Conservation (phyloP, 2,888 invertebrate species). For the Pollenia angustigena region DNA sequence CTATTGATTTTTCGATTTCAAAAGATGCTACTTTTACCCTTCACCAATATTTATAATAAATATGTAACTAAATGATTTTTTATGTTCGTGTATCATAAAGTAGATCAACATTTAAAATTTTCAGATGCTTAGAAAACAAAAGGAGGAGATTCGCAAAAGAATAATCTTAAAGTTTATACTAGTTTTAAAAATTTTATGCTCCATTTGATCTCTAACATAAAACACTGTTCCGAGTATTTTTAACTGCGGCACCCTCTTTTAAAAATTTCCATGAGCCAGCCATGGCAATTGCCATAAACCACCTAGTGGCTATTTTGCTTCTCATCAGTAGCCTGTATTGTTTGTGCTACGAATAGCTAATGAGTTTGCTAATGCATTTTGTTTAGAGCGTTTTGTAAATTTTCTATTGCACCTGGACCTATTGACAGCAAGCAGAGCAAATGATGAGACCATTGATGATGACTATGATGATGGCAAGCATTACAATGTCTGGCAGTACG, state of each 20-base stretch:
- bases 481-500: conserved; percentile 29
- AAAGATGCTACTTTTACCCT: not conserved
- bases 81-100: too few species aligned
- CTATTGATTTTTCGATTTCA: not conserved
- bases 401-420: conserved; percentile 69
- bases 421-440: conserved; percentile 62
- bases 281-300: conserved; percentile 3
- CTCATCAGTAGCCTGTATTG: conserved; percentile 69
- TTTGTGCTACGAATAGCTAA: conserved; percentile 72
- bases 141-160: not conserved
- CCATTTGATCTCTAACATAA: too few species aligned
- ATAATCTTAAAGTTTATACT: not conserved
- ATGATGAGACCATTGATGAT: conserved; percentile 64
- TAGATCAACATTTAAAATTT: not conserved
- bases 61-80: not conserved
- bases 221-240: too few species aligned
- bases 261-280: not conserved
- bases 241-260: not conserved
- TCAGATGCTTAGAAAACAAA: not conserved
- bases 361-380: conserved; percentile 69
- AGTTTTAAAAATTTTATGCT: too few species aligned
- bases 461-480: conserved; percentile 33
- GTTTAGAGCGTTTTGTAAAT: conserved; percentile 55
- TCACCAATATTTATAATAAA: not conserved
- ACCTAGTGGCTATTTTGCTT: conserved; percentile 44